These are phyloP conservation scores for Halcyon smyrnensis DNA, from an alignment of 2,797 vertebrate species.

Conservation along the genomic window DNA sequence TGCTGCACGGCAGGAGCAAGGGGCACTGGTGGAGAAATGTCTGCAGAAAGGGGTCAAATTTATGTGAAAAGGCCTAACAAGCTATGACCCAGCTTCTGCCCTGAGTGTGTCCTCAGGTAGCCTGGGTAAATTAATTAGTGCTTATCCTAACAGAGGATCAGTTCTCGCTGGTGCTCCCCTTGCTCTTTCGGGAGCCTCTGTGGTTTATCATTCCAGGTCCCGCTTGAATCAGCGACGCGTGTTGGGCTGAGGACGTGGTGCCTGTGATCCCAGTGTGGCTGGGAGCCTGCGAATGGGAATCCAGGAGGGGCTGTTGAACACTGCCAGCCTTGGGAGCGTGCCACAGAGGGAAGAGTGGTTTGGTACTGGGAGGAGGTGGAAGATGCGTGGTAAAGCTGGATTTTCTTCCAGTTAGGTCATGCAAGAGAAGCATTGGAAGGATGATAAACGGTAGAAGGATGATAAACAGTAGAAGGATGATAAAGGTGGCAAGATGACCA, in stretches of 20 bases:
- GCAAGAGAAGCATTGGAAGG: not conserved
- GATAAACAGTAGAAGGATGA: not conserved
- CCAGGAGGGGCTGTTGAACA: not conserved
- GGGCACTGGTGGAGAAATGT: not conserved
- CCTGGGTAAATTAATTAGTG: not conserved
- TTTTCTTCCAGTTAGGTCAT: not conserved
- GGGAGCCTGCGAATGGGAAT: not conserved
- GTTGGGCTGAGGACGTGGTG: not conserved
- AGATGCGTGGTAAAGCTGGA: not conserved
- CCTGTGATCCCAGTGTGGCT: not conserved
- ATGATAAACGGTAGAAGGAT: not conserved
- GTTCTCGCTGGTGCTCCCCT: not conserved
- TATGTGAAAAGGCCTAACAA: not conserved
- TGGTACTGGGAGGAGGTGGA: not conserved
- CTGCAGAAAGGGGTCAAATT: not conserved
- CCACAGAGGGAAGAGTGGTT: not conserved
- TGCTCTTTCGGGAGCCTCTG: not conserved
- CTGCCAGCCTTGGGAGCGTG: accelerated
- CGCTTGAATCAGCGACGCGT: not conserved
- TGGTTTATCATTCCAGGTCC: not conserved
- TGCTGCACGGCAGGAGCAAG: not conserved
- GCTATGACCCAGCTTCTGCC: not conserved
- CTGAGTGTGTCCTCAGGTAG: not conserved
- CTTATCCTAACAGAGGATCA: not conserved
- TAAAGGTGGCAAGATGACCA: not conserved